Percentiles rank a stretch among this genome's conserved stretches.
These are phyloP conservation scores for Plusia festucae DNA, from an alignment of 2,888 invertebrate species.

Conservation along the genomic window DNA sequence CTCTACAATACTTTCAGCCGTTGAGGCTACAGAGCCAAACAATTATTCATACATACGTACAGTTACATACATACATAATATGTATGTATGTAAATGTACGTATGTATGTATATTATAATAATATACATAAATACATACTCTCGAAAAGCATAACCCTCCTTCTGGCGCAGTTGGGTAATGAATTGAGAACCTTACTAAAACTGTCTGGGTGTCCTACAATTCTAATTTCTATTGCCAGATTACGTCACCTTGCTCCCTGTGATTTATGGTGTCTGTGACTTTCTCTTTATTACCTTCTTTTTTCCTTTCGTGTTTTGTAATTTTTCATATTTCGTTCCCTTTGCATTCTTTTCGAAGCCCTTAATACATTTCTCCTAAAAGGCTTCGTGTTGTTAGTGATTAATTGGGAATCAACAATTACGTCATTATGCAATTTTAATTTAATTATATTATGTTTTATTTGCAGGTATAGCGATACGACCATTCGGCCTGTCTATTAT, in stretches of 20 bases:
- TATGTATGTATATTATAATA: no score
- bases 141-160: no score
- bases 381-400: conserved; percentile 5
- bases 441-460: conserved; percentile 54
- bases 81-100: no score
- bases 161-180: no score
- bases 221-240: conserved; percentile 44
- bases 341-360: conserved; percentile 44
- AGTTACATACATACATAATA: no score
- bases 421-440: no score
- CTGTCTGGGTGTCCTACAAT: conserved; percentile 43
- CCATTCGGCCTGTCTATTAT: conserved; percentile 94
- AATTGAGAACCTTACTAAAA: conserved; percentile 27
- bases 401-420: not conserved
- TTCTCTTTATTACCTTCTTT: conserved; percentile 65
- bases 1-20: no score
- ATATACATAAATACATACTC: no score
- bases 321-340: conserved; percentile 54
- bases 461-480: conserved; percentile 94
- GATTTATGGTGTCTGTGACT: conserved; percentile 75
- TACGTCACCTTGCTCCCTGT: conserved; percentile 58
- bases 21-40: no score
- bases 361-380: conserved; percentile 20
- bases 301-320: conserved; percentile 54
- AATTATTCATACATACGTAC: no score